Conservation (phyloP, 2,888 invertebrate genomes). For the Tuta absoluta region DNA sequence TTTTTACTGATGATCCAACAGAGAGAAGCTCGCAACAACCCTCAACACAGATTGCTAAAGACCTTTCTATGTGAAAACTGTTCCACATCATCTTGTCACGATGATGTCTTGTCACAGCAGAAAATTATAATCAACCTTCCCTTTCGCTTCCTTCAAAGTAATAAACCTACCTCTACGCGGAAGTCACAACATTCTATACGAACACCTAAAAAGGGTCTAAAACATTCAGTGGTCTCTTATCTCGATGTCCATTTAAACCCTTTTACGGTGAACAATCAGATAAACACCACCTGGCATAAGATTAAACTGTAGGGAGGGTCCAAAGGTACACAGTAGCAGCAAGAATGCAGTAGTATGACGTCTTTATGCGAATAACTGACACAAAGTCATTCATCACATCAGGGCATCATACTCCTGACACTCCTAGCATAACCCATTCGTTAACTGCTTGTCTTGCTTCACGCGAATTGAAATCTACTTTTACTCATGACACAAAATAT, state of each 20-base stretch:
- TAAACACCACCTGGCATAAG: slow-evolving; percentile 70
- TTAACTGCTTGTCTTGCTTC: too few species aligned
- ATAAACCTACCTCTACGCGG: slow-evolving; percentile 18
- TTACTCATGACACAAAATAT: too few species aligned
- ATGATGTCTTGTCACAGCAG: neutral
- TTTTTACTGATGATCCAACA: too few species aligned
- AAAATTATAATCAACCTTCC: slow-evolving; percentile 8
- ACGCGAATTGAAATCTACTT: too few species aligned
- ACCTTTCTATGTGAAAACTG: neutral
- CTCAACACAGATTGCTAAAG: neutral
- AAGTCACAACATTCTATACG: slow-evolving; percentile 27
- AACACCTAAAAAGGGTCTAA: slow-evolving; percentile 33
- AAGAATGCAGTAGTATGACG: too few species aligned
- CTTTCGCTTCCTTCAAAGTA: neutral
- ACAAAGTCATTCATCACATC: too few species aligned
- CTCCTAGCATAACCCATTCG: too few species aligned
- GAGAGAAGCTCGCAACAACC: too few species aligned
- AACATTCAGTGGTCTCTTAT: slow-evolving; percentile 45
- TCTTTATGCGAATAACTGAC: too few species aligned
- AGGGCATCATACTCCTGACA: too few species aligned
- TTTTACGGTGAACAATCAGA: slow-evolving; percentile 71
- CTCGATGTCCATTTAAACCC: slow-evolving; percentile 65
- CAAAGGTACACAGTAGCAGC: slow-evolving; percentile 20
- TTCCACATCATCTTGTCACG: neutral
- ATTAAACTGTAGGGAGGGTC: slow-evolving; percentile 53